phyloP scores from a whole-genome alignment of 2,888 invertebrate genomes.

The Sipha maydis region DNA sequence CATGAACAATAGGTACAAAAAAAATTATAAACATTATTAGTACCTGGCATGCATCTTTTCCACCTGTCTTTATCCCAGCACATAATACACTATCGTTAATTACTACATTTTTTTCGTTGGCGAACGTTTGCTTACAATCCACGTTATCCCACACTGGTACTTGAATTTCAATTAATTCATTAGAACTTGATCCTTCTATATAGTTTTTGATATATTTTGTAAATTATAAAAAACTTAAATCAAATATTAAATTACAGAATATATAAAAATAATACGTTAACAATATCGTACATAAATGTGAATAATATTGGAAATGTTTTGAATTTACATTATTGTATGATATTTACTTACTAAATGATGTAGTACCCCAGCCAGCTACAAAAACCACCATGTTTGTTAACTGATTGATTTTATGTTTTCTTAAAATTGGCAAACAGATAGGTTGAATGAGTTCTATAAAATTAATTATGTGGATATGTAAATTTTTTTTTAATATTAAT shows the following conservation, averaged over 20 bases:
- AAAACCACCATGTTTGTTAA: constrained; percentile 74
- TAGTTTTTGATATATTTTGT: too few relatives aligned
- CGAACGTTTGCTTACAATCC: constrained; percentile 73
- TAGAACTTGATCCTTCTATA: constrained; percentile 76
- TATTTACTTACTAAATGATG: constrained; percentile 74
- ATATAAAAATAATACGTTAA: not conserved
- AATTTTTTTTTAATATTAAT: too few relatives aligned
- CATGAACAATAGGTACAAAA: not conserved
- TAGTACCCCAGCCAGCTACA: constrained; percentile 88
- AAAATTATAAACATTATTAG: not conserved
- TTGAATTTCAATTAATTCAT: constrained; percentile 75
- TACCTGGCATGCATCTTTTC: constrained; percentile 80
- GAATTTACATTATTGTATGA: not conserved
- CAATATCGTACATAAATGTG: too few relatives aligned
- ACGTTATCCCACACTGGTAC: constrained; percentile 77
- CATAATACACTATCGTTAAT: constrained; percentile 71
- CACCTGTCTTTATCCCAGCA: constrained; percentile 75
- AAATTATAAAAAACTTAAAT: too few relatives aligned
- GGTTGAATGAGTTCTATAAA: constrained; percentile 76
- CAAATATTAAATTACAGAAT: too few relatives aligned
- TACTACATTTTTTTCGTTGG: constrained; percentile 68
- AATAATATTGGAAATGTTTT: too few relatives aligned
- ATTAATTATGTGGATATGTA: not conserved
- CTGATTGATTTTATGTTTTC: constrained; percentile 70
- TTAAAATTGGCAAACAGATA: constrained; percentile 79